Base-by-base conservation (phyloP, 2,113 vertebrate genomes). In the Miniopterus natalensis region DNA sequence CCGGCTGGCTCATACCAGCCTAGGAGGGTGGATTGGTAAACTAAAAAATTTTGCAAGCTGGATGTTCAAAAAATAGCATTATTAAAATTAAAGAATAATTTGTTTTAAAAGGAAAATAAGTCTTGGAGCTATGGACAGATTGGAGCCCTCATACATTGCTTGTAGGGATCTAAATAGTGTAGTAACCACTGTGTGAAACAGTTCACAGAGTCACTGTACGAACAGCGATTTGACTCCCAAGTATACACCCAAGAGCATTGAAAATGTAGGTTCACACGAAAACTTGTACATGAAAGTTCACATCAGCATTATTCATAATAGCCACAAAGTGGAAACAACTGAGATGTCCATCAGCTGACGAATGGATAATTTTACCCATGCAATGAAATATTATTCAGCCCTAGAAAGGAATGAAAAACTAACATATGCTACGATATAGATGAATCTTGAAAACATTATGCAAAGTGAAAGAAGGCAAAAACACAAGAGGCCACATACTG, bases 101-200 rank as follows among this genome's bases (percentile, higher is more conserved):
- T 88, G n/a, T 68, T 66, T 36, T 57, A 42, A 65, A 88, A 93
- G 81, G 49, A 81, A 90, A 95, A 8, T 63, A 88, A 70, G 29
- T 65, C 47, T 31, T 65, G 36, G 78, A 63, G 49, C 73, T 68
- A 15, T 70, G 14, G 59, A 73, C 31, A 75, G 80, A 75, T 31
- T 49, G n/a, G 40, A 93, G 31, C 36, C 80, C 27, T 92, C 21
- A 42, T 2, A 80, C 27, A 14, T 80, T 87, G 78, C 78, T 93
- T 53, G 14, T 79, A 61, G 66, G 31, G 66, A 66, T 61, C 42
- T 94, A 86, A 94, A 86, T 83, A 42, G 17, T 47, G 6, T 20
- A 73, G 10, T 40, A 77, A 63, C 25, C 61, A n/a, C 65, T 84
- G 3, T 83, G 55, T 74, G 91, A 94, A 85, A 57, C 29, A 78